phyloP scores from a whole-genome alignment of 2,113 vertebrate species.

The Diglossa brunneiventris region DNA sequence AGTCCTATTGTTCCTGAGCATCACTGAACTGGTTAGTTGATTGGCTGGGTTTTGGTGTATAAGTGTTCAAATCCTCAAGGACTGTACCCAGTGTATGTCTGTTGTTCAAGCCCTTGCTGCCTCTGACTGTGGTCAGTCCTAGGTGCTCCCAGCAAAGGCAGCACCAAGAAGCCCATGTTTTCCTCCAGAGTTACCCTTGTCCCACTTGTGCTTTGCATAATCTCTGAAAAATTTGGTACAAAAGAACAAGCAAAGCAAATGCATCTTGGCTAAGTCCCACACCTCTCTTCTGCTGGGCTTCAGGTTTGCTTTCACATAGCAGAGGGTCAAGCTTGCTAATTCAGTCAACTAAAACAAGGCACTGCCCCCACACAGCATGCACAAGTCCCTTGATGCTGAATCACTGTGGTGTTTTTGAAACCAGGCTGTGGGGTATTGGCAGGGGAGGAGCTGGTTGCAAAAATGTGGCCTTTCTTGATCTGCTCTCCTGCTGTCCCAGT shows the following conservation, averaged over 20 bases:
- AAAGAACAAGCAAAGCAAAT: neutral
- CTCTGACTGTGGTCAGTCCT: neutral
- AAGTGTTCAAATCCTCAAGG: neutral
- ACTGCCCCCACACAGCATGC: neutral
- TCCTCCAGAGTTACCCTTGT: neutral
- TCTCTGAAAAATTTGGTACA: neutral
- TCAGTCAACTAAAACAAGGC: neutral
- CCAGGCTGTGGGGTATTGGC: neutral
- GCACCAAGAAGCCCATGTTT: neutral
- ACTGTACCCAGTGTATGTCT: accelerated
- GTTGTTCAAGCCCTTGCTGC: neutral
- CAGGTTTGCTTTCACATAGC: neutral
- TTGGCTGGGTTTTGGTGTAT: neutral
- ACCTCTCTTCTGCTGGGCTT: neutral
- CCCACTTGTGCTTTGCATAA: neutral
- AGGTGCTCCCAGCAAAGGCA: neutral
- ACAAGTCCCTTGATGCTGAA: slow-evolving; percentile 17
- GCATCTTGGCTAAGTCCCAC: neutral
- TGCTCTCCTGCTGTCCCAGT: neutral
- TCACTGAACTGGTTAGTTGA: neutral
- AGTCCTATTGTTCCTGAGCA: neutral
- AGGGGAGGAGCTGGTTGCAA: slow-evolving; percentile 14
- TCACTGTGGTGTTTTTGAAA: slow-evolving; percentile 14
- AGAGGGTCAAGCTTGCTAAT: neutral
- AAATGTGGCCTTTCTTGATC: slow-evolving; percentile 45